These are phyloP conservation scores for Meriones unguiculatus DNA, from an alignment of 2,113 vertebrate genomes.

Conservation along the genomic window DNA sequence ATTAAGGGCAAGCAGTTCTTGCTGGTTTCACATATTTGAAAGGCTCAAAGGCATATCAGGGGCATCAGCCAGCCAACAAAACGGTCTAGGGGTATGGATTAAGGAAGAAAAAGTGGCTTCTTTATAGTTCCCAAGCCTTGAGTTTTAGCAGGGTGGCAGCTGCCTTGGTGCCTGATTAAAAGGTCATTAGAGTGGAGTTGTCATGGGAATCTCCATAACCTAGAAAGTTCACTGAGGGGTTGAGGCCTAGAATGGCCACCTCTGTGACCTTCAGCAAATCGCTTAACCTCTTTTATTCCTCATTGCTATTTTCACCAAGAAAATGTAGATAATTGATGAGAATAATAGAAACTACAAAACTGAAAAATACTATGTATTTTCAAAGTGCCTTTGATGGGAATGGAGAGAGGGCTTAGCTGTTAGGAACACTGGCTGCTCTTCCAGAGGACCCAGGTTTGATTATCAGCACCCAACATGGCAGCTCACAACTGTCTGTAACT, in stretches of 20 bases:
- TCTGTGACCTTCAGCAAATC: slow-evolving; percentile 55
- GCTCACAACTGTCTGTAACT: not conserved
- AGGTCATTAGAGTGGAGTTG: slow-evolving; percentile 46
- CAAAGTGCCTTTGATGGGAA: not conserved
- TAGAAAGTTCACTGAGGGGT: slow-evolving; percentile 17
- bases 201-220: slow-evolving; percentile 61
- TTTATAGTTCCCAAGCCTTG: not conserved
- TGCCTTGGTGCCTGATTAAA: slow-evolving; percentile 58
- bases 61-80: not conserved
- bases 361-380: slow-evolving; percentile 50
- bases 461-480: not conserved
- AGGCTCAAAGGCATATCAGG: not conserved
- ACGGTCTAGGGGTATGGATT: not conserved
- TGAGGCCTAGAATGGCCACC: slow-evolving; percentile 1
- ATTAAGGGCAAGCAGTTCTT: not conserved
- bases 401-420: not conserved
- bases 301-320: not conserved
- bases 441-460: not conserved
- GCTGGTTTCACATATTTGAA: not conserved
- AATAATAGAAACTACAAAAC: slow-evolving; percentile 31
- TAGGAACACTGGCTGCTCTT: not conserved
- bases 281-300: slow-evolving; percentile 13
- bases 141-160: not conserved
- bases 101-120: not conserved
- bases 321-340: slow-evolving; percentile 17